Percentiles rank a stretch among this genome's conserved stretches.
Evolutionary conservation across 2,113 vertebrate species (phyloP).

Genomic region (Sphyrna mokarran): DNA sequence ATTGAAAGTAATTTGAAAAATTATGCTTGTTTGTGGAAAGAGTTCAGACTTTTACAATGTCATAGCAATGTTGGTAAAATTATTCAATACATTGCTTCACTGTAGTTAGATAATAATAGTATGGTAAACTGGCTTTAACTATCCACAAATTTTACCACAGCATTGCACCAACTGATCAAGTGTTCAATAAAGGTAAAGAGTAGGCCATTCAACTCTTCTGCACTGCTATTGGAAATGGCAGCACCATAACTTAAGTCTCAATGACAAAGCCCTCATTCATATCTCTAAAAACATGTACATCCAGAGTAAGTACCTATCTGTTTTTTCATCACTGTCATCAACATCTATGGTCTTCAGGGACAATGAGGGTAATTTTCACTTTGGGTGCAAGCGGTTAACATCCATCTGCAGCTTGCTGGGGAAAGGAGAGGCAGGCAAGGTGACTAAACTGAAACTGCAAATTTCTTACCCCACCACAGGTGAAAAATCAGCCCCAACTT

Average conservation of each 20-base stretch:
- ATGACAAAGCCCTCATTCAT: not conserved
- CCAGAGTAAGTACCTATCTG: not conserved
- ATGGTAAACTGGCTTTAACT: not conserved
- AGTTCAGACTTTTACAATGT: not conserved
- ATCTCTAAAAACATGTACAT: not conserved
- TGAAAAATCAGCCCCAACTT: not conserved
- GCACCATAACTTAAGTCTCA: not conserved
- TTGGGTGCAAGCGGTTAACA: not conserved
- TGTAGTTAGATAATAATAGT: not conserved
- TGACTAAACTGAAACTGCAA: not conserved
- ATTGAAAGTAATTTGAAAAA: not conserved
- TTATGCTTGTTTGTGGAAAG: not conserved
- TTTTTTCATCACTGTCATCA: not conserved
- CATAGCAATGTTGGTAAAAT: not conserved
- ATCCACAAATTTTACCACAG: not conserved
- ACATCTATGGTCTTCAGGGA: not conserved
- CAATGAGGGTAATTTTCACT: not conserved
- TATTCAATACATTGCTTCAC: not conserved
- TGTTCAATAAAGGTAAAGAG: not conserved
- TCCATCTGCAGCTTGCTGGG: not conserved
- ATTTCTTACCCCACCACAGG: not conserved
- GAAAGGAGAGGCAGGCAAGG: not conserved
- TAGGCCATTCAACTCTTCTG: not conserved
- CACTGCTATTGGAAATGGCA: not conserved
- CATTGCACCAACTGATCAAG: not conserved